Conservation (phyloP, 2,113 vertebrate species). For the Scomber japonicus region DNA sequence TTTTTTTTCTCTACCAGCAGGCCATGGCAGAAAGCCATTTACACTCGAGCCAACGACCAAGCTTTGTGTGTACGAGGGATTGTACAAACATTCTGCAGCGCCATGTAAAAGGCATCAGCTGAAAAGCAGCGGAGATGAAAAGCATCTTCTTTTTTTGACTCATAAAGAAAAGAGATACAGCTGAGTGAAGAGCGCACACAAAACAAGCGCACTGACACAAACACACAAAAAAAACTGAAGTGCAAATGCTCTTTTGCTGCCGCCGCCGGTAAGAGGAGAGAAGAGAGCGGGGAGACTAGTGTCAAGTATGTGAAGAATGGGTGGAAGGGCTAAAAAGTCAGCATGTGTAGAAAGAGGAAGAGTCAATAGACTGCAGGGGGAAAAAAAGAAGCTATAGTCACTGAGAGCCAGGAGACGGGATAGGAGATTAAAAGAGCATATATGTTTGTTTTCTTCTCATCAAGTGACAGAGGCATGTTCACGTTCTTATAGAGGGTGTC, state of each 20-base stretch:
- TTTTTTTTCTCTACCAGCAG: conserved; percentile 12
- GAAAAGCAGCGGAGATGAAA: conserved; percentile 66
- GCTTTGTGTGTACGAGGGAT: conserved; percentile 41
- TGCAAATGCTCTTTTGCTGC: conserved; percentile 65
- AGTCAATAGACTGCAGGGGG: not conserved
- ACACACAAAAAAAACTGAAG: conserved; percentile 48
- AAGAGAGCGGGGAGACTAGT: conserved; percentile 33
- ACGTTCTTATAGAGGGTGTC: not conserved
- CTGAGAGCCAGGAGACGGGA: not conserved
- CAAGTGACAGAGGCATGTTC: not conserved
- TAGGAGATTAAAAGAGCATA: not conserved
- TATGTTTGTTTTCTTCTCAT: conserved; percentile 7
- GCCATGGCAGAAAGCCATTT: conserved; percentile 36
- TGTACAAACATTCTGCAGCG: conserved; percentile 40
- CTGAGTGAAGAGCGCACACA: conserved; percentile 56
- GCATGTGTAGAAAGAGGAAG: not conserved
- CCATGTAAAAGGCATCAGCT: conserved; percentile 50
- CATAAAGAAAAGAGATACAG: conserved; percentile 57
- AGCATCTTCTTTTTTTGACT: conserved; percentile 37
- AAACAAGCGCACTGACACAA: conserved; percentile 11
- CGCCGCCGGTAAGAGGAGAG: conserved; percentile 37
- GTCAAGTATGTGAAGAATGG: conserved; percentile 39
- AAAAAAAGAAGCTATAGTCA: not conserved
- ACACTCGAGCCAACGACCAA: conserved; percentile 46
- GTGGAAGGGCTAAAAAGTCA: conserved; percentile 35